Percentiles rank a stretch among this genome's conserved stretches.
Evolutionary conservation across 2,113 vertebrate species (phyloP).

Genomic region (Eubucco bourcierii): DNA sequence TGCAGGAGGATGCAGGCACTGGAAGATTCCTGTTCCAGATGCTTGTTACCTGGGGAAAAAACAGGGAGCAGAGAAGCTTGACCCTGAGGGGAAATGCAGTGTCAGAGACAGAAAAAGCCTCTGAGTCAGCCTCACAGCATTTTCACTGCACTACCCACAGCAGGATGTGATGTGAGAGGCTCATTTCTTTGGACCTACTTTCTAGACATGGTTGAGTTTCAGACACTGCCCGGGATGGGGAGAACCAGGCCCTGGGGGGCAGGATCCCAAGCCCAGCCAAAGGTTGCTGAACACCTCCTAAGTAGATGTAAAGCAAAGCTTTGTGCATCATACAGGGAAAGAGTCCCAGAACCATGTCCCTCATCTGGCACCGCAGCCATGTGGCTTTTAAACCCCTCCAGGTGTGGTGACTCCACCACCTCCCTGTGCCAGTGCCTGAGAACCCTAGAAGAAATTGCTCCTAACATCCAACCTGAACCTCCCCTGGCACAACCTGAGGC

Average conservation of each 20-base stretch:
- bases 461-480: too few species aligned
- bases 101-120: background rate
- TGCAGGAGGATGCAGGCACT: background rate
- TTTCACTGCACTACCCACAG: background rate
- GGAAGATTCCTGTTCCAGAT: background rate
- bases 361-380: too few species aligned
- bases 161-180: background rate
- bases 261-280: background rate
- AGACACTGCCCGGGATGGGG: rapidly evolving
- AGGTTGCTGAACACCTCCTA: background rate
- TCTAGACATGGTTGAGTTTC: background rate
- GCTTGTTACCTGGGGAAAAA: background rate
- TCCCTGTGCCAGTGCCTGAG: too few species aligned
- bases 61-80: background rate
- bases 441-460: too few species aligned
- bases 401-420: too few species aligned
- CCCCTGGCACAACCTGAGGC: too few species aligned
- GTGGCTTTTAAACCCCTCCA: too few species aligned
- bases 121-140: background rate
- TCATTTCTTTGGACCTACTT: background rate
- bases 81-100: rapidly evolving
- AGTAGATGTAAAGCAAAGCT: background rate
- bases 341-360: too few species aligned
- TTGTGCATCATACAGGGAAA: background rate
- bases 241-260: background rate